Conservation (phyloP, 2,113 vertebrate genomes). For the Pangasianodon gigas region DNA sequence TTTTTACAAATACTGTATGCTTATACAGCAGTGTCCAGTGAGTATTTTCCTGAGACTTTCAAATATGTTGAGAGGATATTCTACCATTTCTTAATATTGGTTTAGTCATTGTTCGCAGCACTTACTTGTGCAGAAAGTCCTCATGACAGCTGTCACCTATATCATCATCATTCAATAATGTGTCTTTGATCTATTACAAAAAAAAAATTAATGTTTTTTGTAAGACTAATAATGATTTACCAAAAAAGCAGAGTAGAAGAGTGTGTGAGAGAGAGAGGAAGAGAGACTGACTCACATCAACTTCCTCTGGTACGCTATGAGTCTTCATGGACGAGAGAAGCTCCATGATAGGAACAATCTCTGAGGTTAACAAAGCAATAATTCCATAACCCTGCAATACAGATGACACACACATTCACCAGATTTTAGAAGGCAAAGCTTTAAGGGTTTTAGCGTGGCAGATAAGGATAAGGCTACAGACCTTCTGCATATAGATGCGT, state of each 20-base stretch:
- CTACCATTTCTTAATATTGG: background rate
- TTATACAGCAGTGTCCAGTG: background rate
- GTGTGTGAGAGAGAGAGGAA: background rate
- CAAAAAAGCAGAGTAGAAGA: background rate
- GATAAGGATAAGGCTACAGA: slow-evolving; percentile 57
- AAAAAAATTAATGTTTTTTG: background rate
- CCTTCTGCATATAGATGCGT: slow-evolving; percentile 99
- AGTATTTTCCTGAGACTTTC: background rate
- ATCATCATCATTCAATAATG: slow-evolving; percentile 90
- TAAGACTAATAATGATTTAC: background rate
- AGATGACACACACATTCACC: background rate
- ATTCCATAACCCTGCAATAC: slow-evolving; percentile 86
- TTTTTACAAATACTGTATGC: background rate
- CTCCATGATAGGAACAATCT: slow-evolving; percentile 95
- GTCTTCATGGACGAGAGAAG: slow-evolving; percentile 96
- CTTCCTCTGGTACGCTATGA: slow-evolving; percentile 88
- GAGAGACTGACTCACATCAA: slow-evolving; percentile 80
- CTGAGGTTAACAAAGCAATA: slow-evolving; percentile 89
- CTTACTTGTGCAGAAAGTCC: slow-evolving; percentile 93
- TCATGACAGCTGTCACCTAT: slow-evolving; percentile 97
- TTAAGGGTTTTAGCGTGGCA: background rate
- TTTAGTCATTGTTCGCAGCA: background rate
- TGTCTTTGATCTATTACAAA: slow-evolving; percentile 85
- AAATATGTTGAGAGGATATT: background rate
- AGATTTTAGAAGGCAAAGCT: background rate